Conservation (phyloP, 2,797 vertebrate species). For the Poeciliopsis paucimaculata region DNA sequence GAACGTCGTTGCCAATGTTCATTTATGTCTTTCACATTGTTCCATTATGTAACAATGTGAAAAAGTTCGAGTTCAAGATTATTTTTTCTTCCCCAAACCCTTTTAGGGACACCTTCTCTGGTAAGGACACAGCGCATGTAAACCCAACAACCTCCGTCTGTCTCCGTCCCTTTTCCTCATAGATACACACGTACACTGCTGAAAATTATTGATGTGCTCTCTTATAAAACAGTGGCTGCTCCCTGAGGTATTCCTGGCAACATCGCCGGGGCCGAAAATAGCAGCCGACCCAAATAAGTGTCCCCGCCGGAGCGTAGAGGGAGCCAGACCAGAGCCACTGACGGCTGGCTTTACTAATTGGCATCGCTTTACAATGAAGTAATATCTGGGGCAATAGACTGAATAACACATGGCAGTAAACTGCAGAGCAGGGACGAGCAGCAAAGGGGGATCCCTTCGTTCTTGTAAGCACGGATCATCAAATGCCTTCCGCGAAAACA, state of each 20-base stretch:
- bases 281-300: conserved; percentile 84
- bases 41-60: not conserved
- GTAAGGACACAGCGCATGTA: conserved; percentile 30
- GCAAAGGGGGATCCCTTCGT: conserved; percentile 32
- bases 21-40: not conserved
- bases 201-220: conserved; percentile 83
- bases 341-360: conserved; percentile 76
- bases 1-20: not conserved
- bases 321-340: conserved; percentile 77
- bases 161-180: conserved; percentile 22
- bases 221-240: conserved; percentile 82
- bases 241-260: conserved; percentile 84
- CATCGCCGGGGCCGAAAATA: conserved; percentile 81
- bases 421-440: conserved; percentile 26
- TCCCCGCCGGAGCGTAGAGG: conserved; percentile 71
- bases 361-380: conserved; percentile 75
- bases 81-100: not conserved
- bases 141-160: conserved; percentile 64
- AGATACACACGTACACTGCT: conserved; percentile 58
- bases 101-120: not conserved
- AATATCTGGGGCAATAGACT: conserved; percentile 77
- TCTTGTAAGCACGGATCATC: conserved; percentile 63
- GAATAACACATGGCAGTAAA: conserved; percentile 61
- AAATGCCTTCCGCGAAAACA: conserved; percentile 48
- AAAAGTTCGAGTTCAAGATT: not conserved